Base-by-base conservation (phyloP, 37 sponge, comb jelly and placozoan genomes). In the Spongilla lacustris region DNA sequence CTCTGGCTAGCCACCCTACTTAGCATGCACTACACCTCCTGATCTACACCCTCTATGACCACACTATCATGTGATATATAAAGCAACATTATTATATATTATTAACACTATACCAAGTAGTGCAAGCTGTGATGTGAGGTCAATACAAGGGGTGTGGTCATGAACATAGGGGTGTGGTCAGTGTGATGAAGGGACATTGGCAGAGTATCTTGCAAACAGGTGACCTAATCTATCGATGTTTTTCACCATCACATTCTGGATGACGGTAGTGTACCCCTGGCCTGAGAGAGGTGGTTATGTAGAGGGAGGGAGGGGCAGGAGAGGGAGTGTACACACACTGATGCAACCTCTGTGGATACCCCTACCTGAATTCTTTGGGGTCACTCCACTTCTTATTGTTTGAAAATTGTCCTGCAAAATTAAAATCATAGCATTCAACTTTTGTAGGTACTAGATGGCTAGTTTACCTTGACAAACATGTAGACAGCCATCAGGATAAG, bases 311-410 rank as follows among this genome's bases (percentile, higher is more conserved):
- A 41, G 6, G 41, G 58, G 19, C 11, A 17, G 58, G 14, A 58
- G 8, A 8, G 46, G 46, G 8, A 8, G 8, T 8, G 8, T n/a
- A n/a, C n/a, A n/a, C n/a, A 46, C 46, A 46, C 46, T 46, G 46
- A 46, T 8, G 8, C 4, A 58, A 1, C 14, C 58, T 58, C 14
- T 13, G 14, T 10, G 58, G 58, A 17, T 14, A 58, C 58, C 11
- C 1, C 19, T 58, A 41, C 34, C 33, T 33, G 35, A 13, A 8
- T 21, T 24, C 30, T 29, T 50, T 76, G 58, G 69, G 74, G 46
- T 83, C 86, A 23, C 80, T 89, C 12, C 74, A 82, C 27, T 93
- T 93, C 50, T 86, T 88, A 85, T 89, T 89, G 2, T 93, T 93
- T 86, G 93, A 89, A 28, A 81, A 58, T 58, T 58, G 4, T 58